Percentiles rank a stretch among this genome's conserved stretches.
phyloP scores from a whole-genome alignment of 2,797 vertebrate genomes.

The Staurois parvus region DNA sequence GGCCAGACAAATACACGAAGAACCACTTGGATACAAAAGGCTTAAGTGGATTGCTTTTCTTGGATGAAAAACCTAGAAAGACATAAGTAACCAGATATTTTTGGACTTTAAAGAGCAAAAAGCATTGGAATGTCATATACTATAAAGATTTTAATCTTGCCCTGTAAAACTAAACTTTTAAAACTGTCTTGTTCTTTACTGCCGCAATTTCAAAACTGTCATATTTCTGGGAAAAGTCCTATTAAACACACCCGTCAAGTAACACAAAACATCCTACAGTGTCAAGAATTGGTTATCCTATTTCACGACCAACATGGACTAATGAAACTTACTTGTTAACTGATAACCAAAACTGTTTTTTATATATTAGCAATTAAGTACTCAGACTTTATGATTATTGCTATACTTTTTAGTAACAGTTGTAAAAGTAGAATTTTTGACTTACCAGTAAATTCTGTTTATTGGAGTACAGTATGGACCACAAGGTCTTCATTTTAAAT shows the following conservation, averaged over 20 bases:
- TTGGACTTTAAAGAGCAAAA: neutral
- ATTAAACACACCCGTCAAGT: conserved; percentile 35
- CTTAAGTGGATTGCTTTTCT: conserved; percentile 11
- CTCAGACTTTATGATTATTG: too few species aligned
- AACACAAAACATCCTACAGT: conserved; percentile 19
- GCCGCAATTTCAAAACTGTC: conserved; percentile 11
- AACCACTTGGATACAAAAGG: neutral
- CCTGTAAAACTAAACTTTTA: conserved; percentile 36
- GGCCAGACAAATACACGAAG: neutral
- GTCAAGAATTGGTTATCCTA: conserved; percentile 27
- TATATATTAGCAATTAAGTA: too few species aligned
- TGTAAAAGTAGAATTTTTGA: too few species aligned
- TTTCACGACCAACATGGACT: too few species aligned
- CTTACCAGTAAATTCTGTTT: too few species aligned
- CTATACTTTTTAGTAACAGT: too few species aligned
- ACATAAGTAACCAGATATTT: conserved; percentile 27
- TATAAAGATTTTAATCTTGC: conserved; percentile 47
- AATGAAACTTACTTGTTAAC: too few species aligned
- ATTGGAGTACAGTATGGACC: too few species aligned
- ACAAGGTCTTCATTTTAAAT: too few species aligned
- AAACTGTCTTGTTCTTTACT: conserved; percentile 14
- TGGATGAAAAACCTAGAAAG: conserved; percentile 20
- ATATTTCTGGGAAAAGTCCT: conserved; percentile 22
- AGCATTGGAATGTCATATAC: conserved; percentile 34
- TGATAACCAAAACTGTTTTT: too few species aligned